These are phyloP conservation scores for Xiphophorus maculatus DNA, from an alignment of 2,113 vertebrate species.

Conservation along the genomic window DNA sequence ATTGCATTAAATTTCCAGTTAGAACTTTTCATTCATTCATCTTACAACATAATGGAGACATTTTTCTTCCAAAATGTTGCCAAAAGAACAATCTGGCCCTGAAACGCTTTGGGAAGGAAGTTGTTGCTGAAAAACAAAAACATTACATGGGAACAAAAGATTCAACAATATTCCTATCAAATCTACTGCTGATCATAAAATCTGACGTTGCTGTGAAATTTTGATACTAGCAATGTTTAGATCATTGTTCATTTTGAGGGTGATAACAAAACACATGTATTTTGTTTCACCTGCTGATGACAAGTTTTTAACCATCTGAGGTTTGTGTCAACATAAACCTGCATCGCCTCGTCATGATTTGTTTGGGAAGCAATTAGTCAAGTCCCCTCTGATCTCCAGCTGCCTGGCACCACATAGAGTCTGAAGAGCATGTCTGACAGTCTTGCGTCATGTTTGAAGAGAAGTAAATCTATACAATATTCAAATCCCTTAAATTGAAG, in stretches of 20 bases:
- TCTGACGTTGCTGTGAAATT: no score
- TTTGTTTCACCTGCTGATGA: conserved; percentile 29
- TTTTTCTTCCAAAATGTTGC: no score
- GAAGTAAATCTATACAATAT: conserved; percentile 29
- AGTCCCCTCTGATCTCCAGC: conserved; percentile 35
- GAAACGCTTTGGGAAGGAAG: no score
- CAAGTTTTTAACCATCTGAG: conserved; percentile 35
- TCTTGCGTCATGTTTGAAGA: conserved; percentile 4
- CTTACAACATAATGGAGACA: no score
- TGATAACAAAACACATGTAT: conserved; percentile 16
- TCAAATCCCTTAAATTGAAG: conserved; percentile 5
- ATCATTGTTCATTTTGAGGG: conserved; percentile 41
- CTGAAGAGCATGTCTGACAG: conserved; percentile 33
- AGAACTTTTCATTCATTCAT: no score
- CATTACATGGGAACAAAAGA: no score
- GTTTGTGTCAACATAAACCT: conserved; percentile 42
- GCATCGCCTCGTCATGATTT: conserved; percentile 36
- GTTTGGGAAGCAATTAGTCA: conserved; percentile 61
- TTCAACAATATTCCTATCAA: no score
- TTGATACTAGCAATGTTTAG: no score
- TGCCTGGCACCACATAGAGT: conserved; percentile 32
- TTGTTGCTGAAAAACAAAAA: no score
- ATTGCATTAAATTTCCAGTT: no score
- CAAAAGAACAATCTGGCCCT: no score
- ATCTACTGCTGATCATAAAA: no score